Base-by-base conservation (phyloP, 1,140 invertebrate species). In the Orussus abietinus region DNA sequence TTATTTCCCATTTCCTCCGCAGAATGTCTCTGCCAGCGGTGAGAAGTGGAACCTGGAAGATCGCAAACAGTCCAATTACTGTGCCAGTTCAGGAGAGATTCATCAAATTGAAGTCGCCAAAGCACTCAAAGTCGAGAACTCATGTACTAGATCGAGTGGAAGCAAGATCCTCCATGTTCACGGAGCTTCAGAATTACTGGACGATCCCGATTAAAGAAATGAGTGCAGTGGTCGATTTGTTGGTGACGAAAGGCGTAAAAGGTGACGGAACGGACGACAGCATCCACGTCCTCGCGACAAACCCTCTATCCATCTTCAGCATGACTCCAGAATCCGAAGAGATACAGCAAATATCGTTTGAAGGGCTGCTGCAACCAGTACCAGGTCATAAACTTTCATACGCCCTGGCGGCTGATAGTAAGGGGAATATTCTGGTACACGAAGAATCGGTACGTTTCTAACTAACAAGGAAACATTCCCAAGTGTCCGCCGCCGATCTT, bases 131-230 rank as follows among this genome's bases (percentile, higher is more conserved):
- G 5, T 52, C 55, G 40, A 48, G 47, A 10, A 39, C 29, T 13
- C 51, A 59, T 14, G 42, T 47, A 21, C 38, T 81, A 42, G 74
- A 80, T 46, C 64, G 66, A 52, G 62, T 69, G 30, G 78, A 80
- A 40, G 64, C 76, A 2, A 64, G 80, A 47, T 72, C 76, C 1
- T 48, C 59, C 13, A 65, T 67, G 46, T 82, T 82, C 54, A 75
- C 72, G n/a, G 79, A 81, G 50, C 55, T 79, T 43, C 72, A 80
- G 45, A 70, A 66, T 35, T 76, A 74, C 44, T 82, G 79, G 77
- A 69, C 59, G 3, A 47, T 83, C 11, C 80, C 80, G 0, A 48
- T 80, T 13, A 59, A 64, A 36, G 77, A 82, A 13, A 64, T 59
- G 5, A 72, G 69, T n/a, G 55, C 75, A 11, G 63, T 79, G 5